Evolutionary conservation across 2,113 vertebrate genomes (phyloP).

Genomic region (Polypterus bichir): DNA sequence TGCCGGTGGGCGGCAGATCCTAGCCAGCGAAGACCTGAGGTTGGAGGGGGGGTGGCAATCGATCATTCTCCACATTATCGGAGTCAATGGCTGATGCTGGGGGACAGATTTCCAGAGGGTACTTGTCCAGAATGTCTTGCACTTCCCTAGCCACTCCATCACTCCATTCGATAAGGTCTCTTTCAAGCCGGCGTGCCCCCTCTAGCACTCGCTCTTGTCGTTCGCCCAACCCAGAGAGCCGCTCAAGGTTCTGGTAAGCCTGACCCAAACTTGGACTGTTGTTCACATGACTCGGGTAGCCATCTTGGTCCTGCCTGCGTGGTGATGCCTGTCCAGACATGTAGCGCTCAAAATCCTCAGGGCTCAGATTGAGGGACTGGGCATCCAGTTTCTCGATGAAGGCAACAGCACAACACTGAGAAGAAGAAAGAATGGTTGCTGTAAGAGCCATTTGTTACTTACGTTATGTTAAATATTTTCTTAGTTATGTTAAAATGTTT

Average conservation of each 20-base stretch:
- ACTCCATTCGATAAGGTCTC: slow-evolving; percentile 78
- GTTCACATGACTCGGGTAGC: slow-evolving; percentile 38
- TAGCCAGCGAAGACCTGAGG: slow-evolving; percentile 83
- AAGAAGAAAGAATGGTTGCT: not conserved
- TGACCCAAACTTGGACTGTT: slow-evolving; percentile 64
- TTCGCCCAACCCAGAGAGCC: slow-evolving; percentile 62
- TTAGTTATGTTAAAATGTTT: no score
- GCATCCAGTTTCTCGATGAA: slow-evolving; percentile 95
- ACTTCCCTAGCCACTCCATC: slow-evolving; percentile 69
- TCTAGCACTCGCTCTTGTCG: slow-evolving; percentile 71
- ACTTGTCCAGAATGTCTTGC: slow-evolving; percentile 71
- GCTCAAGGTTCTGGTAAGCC: slow-evolving; percentile 74
- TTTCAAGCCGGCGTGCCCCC: slow-evolving; percentile 69
- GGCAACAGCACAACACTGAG: slow-evolving; percentile 84
- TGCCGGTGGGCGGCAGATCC: not conserved
- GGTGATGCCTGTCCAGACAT: slow-evolving; percentile 85
- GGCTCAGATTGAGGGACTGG: slow-evolving; percentile 83
- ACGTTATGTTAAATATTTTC: no score
- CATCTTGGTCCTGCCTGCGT: slow-evolving; percentile 50
- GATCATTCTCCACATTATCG: slow-evolving; percentile 75
- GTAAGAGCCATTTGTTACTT: not conserved
- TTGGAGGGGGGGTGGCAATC: slow-evolving; percentile 72
- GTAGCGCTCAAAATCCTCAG: slow-evolving; percentile 87
- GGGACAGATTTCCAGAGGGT: slow-evolving; percentile 66
- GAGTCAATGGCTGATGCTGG: slow-evolving; percentile 72